phyloP scores from a whole-genome alignment of 2,888 invertebrate genomes.

The Oxyteleia sp. region DNA sequence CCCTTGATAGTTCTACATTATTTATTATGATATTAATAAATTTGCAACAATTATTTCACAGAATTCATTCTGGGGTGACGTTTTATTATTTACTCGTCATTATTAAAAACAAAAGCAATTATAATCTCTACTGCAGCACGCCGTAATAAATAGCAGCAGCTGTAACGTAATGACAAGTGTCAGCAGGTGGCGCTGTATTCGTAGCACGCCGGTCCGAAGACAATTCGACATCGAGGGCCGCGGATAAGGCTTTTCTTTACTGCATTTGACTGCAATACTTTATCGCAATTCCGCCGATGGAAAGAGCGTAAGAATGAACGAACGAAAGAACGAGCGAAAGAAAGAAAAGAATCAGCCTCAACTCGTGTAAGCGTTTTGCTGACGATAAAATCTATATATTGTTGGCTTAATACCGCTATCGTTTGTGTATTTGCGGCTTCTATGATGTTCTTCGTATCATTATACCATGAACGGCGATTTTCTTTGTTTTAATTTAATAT shows the following conservation, averaged over 20 bases:
- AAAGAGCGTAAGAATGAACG: background rate
- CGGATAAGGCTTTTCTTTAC: conserved; percentile 69
- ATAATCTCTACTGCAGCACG: background rate
- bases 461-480: background rate
- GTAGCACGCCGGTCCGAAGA: conserved; percentile 42
- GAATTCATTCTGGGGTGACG: no score
- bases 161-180: conserved; percentile 65
- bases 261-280: conserved; percentile 51
- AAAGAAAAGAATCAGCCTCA: background rate
- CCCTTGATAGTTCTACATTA: no score
- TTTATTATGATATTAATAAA: no score
- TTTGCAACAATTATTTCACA: no score
- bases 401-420: conserved; percentile 11
- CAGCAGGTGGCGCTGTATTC: conserved; percentile 66
- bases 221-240: conserved; percentile 79
- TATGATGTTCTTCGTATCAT: conserved; percentile 4
- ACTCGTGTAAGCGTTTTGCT: conserved; percentile 18
- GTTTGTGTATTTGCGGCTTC: conserved; percentile 10
- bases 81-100: no score
- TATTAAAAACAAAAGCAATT: background rate
- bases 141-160: conserved; percentile 41
- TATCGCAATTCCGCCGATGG: conserved; percentile 15
- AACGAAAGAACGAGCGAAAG: conserved; percentile 17
- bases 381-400: conserved; percentile 36
- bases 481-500: no score